phyloP scores from a whole-genome alignment of 2,113 vertebrate species.

The Picathartes gymnocephalus region DNA sequence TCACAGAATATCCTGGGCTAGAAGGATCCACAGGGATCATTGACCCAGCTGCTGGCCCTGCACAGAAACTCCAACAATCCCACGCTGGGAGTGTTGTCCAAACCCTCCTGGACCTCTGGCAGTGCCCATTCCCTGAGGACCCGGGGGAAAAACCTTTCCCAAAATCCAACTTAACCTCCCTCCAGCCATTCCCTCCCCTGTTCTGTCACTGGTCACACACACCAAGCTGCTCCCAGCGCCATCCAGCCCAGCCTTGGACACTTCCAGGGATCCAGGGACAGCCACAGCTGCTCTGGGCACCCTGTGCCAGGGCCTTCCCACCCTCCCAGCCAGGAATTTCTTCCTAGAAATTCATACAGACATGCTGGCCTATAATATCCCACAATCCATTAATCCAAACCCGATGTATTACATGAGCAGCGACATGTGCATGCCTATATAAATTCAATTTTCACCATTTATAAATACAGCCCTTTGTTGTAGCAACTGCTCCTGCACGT shows the following conservation, averaged over 20 bases:
- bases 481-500: background rate
- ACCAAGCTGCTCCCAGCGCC: background rate
- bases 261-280: background rate
- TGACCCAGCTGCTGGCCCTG: background rate
- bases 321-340: background rate
- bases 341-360: background rate
- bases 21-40: background rate
- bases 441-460: background rate
- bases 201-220: background rate
- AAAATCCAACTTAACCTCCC: background rate
- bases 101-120: background rate
- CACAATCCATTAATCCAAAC: background rate
- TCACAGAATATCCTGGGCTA: background rate
- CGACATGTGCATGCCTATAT: background rate
- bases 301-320: background rate
- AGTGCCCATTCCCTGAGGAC: background rate
- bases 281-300: background rate
- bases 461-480: background rate
- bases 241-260: background rate
- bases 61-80: background rate
- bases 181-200: rapidly evolving
- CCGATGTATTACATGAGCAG: background rate
- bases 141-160: background rate
- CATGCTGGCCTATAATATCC: background rate
- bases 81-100: rapidly evolving